phyloP scores from a whole-genome alignment of 92 coral and sea anemone genomes.

The Palythoa grandiflora region DNA sequence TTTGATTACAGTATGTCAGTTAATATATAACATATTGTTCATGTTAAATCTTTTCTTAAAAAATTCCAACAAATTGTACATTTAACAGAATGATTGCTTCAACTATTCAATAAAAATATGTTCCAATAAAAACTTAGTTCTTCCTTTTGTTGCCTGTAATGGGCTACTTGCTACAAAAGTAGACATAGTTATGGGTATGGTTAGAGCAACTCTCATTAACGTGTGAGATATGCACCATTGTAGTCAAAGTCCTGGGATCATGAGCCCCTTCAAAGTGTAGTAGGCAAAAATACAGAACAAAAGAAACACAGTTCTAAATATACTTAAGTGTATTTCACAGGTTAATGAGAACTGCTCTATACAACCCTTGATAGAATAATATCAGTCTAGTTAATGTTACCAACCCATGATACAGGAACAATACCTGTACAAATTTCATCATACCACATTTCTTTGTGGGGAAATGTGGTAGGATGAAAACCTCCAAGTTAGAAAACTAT shows the following conservation, averaged over 20 bases:
- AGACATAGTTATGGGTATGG: slow-evolving; percentile 31
- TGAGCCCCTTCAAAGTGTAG: slow-evolving; percentile 32
- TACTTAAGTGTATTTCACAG: slow-evolving; percentile 30
- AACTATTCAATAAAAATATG: slow-evolving; percentile 22
- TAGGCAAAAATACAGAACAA: slow-evolving; percentile 21
- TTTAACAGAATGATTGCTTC: slow-evolving; percentile 27
- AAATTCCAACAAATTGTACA: slow-evolving; percentile 21
- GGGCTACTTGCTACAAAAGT: slow-evolving; percentile 21
- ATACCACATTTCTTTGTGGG: slow-evolving; percentile 27
- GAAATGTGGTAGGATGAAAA: slow-evolving; percentile 24
- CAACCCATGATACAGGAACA: slow-evolving; percentile 34
- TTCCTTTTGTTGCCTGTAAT: slow-evolving; percentile 27
- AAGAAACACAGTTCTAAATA: slow-evolving; percentile 21
- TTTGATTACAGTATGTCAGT: slow-evolving; percentile 4
- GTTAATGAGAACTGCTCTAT: slow-evolving; percentile 35
- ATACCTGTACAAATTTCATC: slow-evolving; percentile 23
- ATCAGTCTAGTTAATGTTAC: slow-evolving; percentile 36
- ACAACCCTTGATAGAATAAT: slow-evolving; percentile 36
- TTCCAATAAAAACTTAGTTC: slow-evolving; percentile 29
- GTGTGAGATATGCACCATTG: slow-evolving; percentile 32
- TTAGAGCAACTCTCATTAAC: slow-evolving; percentile 22
- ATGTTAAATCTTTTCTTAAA: slow-evolving; percentile 20
- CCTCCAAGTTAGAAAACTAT: slow-evolving; percentile 30
- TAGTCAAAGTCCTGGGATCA: slow-evolving; percentile 21
- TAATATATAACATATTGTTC: slow-evolving; percentile 17